Evolutionary conservation across 2,113 vertebrate genomes (phyloP).

Genomic region (Tonatia bakeri): DNA sequence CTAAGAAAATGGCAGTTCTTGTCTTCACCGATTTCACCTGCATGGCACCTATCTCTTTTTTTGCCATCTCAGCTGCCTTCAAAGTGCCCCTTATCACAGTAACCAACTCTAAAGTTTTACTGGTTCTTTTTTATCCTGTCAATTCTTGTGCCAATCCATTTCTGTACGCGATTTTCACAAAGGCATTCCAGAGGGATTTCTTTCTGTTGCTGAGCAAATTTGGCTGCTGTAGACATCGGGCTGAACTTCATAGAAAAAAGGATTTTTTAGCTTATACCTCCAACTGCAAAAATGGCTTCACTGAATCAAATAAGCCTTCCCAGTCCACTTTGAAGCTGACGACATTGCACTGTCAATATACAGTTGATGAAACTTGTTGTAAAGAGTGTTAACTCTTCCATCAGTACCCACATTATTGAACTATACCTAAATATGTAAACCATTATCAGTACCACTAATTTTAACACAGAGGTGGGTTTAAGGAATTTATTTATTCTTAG

Average conservation of each 20-base stretch:
- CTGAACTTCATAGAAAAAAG: constrained; percentile 84
- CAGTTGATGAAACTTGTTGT: constrained; percentile 51
- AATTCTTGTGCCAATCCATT: constrained; percentile 97
- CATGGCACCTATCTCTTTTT: constrained; percentile 96
- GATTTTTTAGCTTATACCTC: constrained; percentile 80
- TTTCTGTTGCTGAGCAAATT: constrained; percentile 87
- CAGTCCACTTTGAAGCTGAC: constrained; percentile 71
- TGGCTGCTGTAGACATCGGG: constrained; percentile 81
- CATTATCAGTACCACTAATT: background rate
- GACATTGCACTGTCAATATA: constrained; percentile 57
- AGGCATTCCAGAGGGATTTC: constrained; percentile 89
- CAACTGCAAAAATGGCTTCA: constrained; percentile 76
- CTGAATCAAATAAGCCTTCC: constrained; percentile 71
- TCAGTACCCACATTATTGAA: background rate
- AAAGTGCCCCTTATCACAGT: constrained; percentile 93
- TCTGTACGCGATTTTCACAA: constrained; percentile 93
- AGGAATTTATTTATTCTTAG: constrained; percentile 30
- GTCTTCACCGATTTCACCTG: constrained; percentile 96
- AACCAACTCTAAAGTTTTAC: constrained; percentile 93
- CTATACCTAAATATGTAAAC: background rate
- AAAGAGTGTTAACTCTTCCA: constrained; percentile 45
- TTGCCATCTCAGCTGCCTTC: constrained; percentile 93
- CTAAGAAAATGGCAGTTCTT: constrained; percentile 95
- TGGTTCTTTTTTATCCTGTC: constrained; percentile 94
- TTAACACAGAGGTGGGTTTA: constrained; percentile 27